phyloP scores from a whole-genome alignment of 92 coral and sea anemone genomes.

The Phenganax stokvisi region DNA sequence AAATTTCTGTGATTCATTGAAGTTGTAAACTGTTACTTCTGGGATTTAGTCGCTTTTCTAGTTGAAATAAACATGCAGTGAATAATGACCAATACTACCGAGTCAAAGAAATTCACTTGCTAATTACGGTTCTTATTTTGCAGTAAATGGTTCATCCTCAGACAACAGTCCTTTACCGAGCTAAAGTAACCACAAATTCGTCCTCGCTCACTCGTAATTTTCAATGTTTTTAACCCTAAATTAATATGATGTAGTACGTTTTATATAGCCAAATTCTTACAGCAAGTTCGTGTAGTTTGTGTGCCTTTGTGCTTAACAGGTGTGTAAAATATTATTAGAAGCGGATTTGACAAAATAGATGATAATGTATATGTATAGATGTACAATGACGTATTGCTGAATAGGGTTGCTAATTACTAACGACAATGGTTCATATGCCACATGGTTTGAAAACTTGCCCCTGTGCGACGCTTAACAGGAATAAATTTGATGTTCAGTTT shows the following conservation, averaged over 20 bases:
- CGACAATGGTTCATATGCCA: too few relatives aligned
- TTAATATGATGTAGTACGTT: slow-evolving; percentile 9
- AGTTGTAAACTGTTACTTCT: not conserved
- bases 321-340: not conserved
- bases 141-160: slow-evolving; percentile 13
- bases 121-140: not conserved
- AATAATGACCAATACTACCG: too few relatives aligned
- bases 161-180: not conserved
- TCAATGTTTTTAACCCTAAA: not conserved
- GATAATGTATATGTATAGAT: too few relatives aligned
- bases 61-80: not conserved
- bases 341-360: not conserved
- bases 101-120: too few relatives aligned
- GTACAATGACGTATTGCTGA: too few relatives aligned
- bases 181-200: not conserved
- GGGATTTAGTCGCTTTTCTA: not conserved
- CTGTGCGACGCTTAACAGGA: too few relatives aligned
- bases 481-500: too few relatives aligned
- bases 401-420: too few relatives aligned
- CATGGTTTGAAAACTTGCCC: too few relatives aligned
- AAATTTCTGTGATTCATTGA: not conserved
- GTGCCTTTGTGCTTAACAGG: not conserved
- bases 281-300: not conserved
- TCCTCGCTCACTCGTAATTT: not conserved
- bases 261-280: slow-evolving; percentile 1